A percentile compares a stretch with the other conserved stretches of the same genome.
Conservation (phyloP, 2,888 invertebrate genomes). For the Folsomia manolachei region DNA sequence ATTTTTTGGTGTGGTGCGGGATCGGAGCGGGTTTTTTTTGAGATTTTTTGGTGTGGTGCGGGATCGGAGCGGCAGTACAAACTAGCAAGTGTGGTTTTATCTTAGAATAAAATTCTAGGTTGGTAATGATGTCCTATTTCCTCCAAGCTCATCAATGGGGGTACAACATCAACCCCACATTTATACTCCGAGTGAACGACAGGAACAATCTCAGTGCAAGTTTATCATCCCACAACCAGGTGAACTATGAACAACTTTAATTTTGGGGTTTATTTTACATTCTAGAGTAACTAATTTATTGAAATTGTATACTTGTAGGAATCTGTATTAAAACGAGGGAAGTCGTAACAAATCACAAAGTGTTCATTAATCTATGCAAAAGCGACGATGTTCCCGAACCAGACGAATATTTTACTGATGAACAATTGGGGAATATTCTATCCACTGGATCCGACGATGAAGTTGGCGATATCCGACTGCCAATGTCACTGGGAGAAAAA, state of each 20-base stretch:
- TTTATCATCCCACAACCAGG: conserved; percentile 48
- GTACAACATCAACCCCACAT: conserved; percentile 10
- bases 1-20: too few species aligned
- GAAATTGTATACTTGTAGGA: conserved; percentile 40
- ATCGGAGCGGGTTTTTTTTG: too few species aligned
- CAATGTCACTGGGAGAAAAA: conserved; percentile 58
- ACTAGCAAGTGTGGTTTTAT: not conserved
- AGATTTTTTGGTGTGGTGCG: too few species aligned
- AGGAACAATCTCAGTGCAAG: conserved; percentile 43
- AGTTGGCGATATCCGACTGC: conserved; percentile 55
- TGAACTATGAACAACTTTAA: conserved; percentile 12
- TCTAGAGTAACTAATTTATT: not conserved
- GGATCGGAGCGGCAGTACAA: not conserved
- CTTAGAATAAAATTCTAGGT: not conserved
- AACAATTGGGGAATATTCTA: conserved; percentile 54
- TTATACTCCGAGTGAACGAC: conserved; percentile 43
- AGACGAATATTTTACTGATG: conserved; percentile 52
- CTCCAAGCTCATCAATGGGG: not conserved
- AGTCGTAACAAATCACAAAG: conserved; percentile 43
- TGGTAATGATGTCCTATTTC: not conserved
- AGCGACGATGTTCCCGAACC: conserved; percentile 52
- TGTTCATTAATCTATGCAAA: conserved; percentile 56
- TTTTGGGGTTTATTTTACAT: not conserved
- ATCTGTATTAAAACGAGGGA: conserved; percentile 52
- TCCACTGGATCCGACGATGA: conserved; percentile 53